Evolutionary conservation across 2,113 vertebrate species (phyloP).

Genomic region (Corvus cornix): DNA sequence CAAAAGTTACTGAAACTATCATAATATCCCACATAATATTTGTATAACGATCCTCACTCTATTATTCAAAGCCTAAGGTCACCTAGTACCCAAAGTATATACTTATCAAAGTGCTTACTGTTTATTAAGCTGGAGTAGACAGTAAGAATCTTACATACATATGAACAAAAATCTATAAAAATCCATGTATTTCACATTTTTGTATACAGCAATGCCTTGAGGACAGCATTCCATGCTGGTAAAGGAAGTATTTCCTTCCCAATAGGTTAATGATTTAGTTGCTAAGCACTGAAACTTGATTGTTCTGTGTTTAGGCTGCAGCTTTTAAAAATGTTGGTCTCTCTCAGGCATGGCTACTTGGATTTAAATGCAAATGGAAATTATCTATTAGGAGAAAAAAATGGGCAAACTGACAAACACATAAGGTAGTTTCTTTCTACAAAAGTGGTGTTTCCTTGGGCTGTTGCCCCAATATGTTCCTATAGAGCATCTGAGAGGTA

Average conservation of each 20-base stretch:
- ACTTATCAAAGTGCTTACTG: background rate
- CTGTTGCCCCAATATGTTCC: background rate
- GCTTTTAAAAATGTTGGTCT: background rate
- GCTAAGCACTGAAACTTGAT: background rate
- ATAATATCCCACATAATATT: background rate
- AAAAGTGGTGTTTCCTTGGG: background rate
- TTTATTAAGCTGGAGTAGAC: background rate
- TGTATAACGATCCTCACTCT: background rate
- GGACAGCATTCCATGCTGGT: background rate
- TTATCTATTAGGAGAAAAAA: background rate
- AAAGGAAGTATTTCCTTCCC: slow-evolving; percentile 8
- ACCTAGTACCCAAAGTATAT: background rate
- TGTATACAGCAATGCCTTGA: background rate
- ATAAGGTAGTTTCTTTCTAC: background rate
- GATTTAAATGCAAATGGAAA: background rate
- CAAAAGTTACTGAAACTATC: background rate
- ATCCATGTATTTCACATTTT: background rate
- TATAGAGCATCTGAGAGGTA: background rate
- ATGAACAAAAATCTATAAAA: background rate
- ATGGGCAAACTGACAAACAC: background rate
- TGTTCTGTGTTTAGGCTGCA: background rate
- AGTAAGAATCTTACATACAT: background rate
- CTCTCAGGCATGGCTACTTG: background rate
- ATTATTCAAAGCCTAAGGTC: background rate
- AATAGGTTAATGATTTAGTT: slow-evolving; percentile 57